Percentiles rank a stretch among this genome's conserved stretches.
Evolutionary conservation across 2,888 invertebrate species (phyloP).

Genomic region (Drosophila cracens): DNA sequence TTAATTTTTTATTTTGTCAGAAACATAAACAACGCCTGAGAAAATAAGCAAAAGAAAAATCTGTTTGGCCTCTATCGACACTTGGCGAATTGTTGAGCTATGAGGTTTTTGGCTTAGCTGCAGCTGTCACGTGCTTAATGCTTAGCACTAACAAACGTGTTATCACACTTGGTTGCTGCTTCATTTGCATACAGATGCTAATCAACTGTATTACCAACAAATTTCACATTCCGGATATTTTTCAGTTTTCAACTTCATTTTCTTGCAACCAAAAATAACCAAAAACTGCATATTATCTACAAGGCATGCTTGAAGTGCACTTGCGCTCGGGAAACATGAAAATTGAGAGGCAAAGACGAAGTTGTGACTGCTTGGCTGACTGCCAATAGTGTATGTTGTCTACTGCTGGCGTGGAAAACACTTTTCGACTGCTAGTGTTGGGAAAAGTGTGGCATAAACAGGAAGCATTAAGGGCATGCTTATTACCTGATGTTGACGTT

Average conservation of each 20-base stretch:
- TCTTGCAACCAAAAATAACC: not conserved
- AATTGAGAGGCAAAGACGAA: not conserved
- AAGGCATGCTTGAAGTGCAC: slow-evolving; percentile 44
- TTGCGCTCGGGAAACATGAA: slow-evolving; percentile 19
- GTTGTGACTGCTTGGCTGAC: slow-evolving; percentile 6
- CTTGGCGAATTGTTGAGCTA: slow-evolving; percentile 31
- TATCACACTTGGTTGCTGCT: slow-evolving; percentile 23
- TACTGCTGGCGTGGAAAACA: slow-evolving; percentile 1
- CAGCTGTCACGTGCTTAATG: slow-evolving; percentile 27
- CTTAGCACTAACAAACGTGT: not conserved
- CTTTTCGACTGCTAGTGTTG: slow-evolving; percentile 42
- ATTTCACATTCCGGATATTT: slow-evolving; percentile 12
- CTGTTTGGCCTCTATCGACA: slow-evolving; percentile 8
- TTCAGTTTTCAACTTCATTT: slow-evolving; percentile 24
- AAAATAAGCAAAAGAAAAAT: not conserved
- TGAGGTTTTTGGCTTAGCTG: slow-evolving; percentile 41
- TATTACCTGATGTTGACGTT: slow-evolving; percentile 76
- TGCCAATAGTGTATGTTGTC: slow-evolving; percentile 5
- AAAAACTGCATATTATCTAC: slow-evolving; percentile 44
- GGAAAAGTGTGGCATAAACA: slow-evolving; percentile 41
- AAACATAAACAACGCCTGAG: slow-evolving; percentile 6
- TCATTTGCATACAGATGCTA: slow-evolving; percentile 44
- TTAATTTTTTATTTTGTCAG: slow-evolving; percentile 20
- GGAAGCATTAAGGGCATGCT: slow-evolving; percentile 60
- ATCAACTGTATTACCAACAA: slow-evolving; percentile 31